Conservation (phyloP, 2,888 invertebrate species). For the Sussaba pulchella region DNA sequence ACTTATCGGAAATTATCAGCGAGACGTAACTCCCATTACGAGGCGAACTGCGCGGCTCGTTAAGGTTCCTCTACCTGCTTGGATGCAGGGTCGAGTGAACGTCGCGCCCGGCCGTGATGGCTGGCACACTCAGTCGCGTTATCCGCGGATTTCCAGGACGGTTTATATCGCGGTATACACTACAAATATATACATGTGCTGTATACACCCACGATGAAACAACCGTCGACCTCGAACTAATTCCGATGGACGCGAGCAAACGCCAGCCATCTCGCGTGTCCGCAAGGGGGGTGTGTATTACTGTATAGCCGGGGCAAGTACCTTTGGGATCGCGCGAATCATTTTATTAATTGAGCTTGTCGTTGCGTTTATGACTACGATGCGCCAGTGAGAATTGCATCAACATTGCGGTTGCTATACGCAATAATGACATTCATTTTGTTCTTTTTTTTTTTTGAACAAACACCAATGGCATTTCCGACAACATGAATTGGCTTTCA, state of each 20-base stretch:
- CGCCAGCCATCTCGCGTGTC: conserved; percentile 38
- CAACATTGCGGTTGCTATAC: not conserved
- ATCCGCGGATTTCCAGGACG: conserved; percentile 63
- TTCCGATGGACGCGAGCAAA: conserved; percentile 57
- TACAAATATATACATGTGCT: conserved; percentile 12
- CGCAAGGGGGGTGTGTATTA: conserved; percentile 5
- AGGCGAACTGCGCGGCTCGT: conserved; percentile 66
- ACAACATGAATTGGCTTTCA: not conserved
- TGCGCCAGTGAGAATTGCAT: conserved; percentile 6
- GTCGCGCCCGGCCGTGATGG: conserved; percentile 36
- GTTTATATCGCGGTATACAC: conserved; percentile 44
- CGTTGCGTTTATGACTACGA: conserved; percentile 24
- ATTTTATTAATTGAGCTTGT: conserved; percentile 54
- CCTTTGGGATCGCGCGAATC: conserved; percentile 21
- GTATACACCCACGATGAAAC: conserved; percentile 39
- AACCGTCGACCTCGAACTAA: conserved; percentile 61
- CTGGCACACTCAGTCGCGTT: conserved; percentile 50
- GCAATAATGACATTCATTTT: not conserved
- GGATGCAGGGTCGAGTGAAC: conserved; percentile 43
- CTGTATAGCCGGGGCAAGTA: conserved; percentile 6
- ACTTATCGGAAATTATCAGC: conserved; percentile 83
- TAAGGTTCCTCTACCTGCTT: conserved; percentile 66
- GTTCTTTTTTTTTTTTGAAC: not conserved
- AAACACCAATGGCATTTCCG: not conserved
- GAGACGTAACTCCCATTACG: conserved; percentile 81